Base-by-base conservation (phyloP, 35 echinoderm and acorn worm species). In the Ophiothrix spiculata region DNA sequence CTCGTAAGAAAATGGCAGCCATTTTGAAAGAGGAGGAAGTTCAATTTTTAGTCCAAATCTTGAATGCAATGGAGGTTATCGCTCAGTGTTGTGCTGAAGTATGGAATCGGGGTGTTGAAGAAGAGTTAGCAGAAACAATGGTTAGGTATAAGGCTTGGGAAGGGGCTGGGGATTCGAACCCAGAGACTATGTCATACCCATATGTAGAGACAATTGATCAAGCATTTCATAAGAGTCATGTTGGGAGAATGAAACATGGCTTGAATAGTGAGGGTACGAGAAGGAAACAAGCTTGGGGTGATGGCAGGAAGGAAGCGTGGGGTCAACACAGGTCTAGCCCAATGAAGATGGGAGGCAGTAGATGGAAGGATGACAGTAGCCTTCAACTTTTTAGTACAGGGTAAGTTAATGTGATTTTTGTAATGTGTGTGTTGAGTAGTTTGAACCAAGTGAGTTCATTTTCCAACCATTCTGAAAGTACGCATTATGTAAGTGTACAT, bases 181-280 rank as follows among this genome's bases (percentile, higher is more conserved):
- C 11, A 38, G 34, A 28, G 3, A 15, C 34, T 79, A 1, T 15
- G 8, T 31, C 35, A 31, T 84, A 84, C 31, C 81, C 63, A 1
- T 84, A 84, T 64, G 54, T 84, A 10, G 63, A 84, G 16, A 84
- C 81, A 33, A 60, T 84, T 14, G 81, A 84, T 74, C 81, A 84
- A 37, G 81, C 81, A 35, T 84, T 84, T 63, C 54, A 54, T 64
- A 42, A 12, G 23, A 84, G 81, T 60, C 54, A 64, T 38, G 37
- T 1, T 4, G 36, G 21, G 41, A 82, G 80, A 56, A 41, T 33
- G 54, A 46, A 32, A 82, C 41, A 12, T 31, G 32, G 38, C 41
- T 34, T 17, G 31, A 41, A 56, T 16, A 82, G 28, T 31, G 33
- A 31, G 21, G 32, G 25, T 46, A 46, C 33, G 41, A 56, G 40